phyloP scores from a whole-genome alignment of 1,140 invertebrate genomes.

The Diachasma alloeum region DNA sequence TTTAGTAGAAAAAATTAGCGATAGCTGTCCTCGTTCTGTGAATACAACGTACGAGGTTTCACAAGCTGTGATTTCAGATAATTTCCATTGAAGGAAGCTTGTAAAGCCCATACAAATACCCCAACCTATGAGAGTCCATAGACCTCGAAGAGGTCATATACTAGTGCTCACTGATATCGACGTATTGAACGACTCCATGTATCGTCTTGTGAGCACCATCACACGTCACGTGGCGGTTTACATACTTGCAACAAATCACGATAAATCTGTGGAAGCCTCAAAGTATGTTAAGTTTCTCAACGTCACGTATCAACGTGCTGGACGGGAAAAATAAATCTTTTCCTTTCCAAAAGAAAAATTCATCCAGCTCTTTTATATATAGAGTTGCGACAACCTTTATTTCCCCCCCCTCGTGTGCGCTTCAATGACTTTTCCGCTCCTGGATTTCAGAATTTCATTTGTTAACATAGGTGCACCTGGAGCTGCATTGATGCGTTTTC shows the following conservation, averaged over 20 bases:
- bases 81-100: constrained; percentile 6
- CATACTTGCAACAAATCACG: not conserved
- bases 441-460: not conserved
- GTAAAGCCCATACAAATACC: not conserved
- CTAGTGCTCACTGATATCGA: constrained; percentile 31
- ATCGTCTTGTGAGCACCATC: not conserved
- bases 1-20: too few relatives aligned
- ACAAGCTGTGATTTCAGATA: not conserved
- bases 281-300: not conserved
- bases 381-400: not conserved
- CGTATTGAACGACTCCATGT: constrained; percentile 25
- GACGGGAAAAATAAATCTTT: not conserved
- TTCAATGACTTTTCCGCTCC: not conserved
- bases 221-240: not conserved
- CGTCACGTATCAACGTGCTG: not conserved
- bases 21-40: not conserved
- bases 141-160: constrained; percentile 27
- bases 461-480: not conserved
- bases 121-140: constrained; percentile 17
- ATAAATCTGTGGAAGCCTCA: not conserved
- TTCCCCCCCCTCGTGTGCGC: not conserved
- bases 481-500: not conserved
- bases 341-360: not conserved
- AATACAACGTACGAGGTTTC: not conserved
- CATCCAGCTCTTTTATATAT: not conserved